Evolutionary conservation across 2,113 vertebrate genomes (phyloP), one percentile per base, ranked within the genome.

Genomic region (Alethe castanea): DNA sequence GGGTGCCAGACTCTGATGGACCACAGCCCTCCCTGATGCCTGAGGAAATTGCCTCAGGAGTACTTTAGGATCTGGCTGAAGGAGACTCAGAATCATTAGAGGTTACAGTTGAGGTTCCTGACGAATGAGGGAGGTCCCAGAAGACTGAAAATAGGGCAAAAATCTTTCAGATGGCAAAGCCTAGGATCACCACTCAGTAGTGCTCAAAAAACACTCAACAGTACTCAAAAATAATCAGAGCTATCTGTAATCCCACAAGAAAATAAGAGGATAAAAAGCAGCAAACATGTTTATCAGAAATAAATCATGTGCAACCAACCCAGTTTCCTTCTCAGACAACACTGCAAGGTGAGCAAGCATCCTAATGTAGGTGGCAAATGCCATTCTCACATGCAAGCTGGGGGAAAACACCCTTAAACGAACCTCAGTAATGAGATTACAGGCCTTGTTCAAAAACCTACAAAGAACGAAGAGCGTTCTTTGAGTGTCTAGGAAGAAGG

Each of bases 281-380:
- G 26, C 47, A 78, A 81, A 64, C 0, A 0, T 83, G 48, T 93
- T 92, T 83, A 95, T 40, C 22, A 52, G 52, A 38, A 90, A 74
- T 44, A 96, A 93, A 74, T 70, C 4, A 0, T 65, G 67, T 92
- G 86, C 64, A 92, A 80, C n/a, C 74, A 90, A 70, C 52, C 54
- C 44, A 19, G 31, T 69, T 93, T 80, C 86, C 76, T 93, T 62
- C 42, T 87, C n/a, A 84, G 76, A 61, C 48, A 82, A 45, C 28
- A 26, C 35, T 65, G 79, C 16, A 66, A 74, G 66, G 71, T 66
- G 64, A 90, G 62, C 47, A 86, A 77, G 42, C 35, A 38, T 6
- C 0, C 0, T 42, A 56, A 61, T 0, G 1, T 48, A 17, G 45
- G 60, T 54, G 5, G 2, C 35, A 78, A 86, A 74, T 16, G 2